Evolutionary conservation across 1,140 invertebrate genomes (phyloP).

Genomic region (Hirudo medicinalis): DNA sequence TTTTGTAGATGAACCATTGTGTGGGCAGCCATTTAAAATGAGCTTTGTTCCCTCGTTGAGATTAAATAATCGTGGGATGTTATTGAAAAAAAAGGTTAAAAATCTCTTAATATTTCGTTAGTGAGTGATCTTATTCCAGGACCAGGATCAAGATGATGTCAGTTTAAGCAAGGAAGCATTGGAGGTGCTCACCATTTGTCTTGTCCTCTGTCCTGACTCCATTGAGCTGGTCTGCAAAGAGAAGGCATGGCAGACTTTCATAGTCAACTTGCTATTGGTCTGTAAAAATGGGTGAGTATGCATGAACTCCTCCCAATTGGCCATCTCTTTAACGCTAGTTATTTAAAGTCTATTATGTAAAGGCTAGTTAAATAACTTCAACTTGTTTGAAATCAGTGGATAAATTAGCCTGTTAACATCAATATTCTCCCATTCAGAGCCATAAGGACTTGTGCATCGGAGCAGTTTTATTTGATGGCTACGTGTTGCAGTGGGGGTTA

Average conservation of each 20-base stretch:
- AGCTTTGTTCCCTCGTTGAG: too few relatives aligned
- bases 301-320: too few relatives aligned
- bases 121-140: conserved; percentile 4
- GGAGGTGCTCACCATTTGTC: conserved; percentile 74
- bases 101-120: not conserved
- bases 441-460: conserved; percentile 59
- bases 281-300: conserved; percentile 44
- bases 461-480: conserved; percentile 69
- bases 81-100: too few relatives aligned
- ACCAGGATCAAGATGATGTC: conserved; percentile 37
- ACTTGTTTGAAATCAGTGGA: too few relatives aligned
- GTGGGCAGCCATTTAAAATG: too few relatives aligned
- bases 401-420: not conserved
- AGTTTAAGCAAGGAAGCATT: conserved; percentile 76
- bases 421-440: conserved; percentile 32
- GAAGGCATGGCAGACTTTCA: conserved; percentile 67
- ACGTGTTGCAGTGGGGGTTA: conserved; percentile 50
- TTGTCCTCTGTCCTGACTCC: conserved; percentile 67
- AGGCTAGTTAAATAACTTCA: too few relatives aligned
- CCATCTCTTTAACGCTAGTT: too few relatives aligned
- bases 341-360: too few relatives aligned
- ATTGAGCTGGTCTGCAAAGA: conserved; percentile 60
- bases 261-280: conserved; percentile 73
- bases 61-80: too few relatives aligned
- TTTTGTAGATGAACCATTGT: not conserved